Percentiles rank a stretch among this genome's conserved stretches.
Evolutionary conservation across 2,888 invertebrate genomes (phyloP).

Genomic region (Campoletis raptor): DNA sequence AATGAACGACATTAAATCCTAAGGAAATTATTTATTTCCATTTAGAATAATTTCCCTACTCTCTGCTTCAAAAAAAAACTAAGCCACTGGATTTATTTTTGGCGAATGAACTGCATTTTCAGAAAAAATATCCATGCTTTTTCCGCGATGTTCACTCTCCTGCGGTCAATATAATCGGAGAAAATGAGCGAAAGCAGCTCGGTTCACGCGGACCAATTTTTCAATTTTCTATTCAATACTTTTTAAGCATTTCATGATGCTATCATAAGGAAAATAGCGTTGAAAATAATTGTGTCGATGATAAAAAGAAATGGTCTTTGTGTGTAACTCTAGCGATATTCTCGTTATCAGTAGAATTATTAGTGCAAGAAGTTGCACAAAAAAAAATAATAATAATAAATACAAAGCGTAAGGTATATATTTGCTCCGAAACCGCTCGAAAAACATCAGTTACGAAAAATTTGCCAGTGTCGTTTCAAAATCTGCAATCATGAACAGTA

Average conservation of each 20-base stretch:
- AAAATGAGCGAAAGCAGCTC: too few species aligned
- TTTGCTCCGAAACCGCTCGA: not conserved
- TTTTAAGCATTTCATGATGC: not conserved
- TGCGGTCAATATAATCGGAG: too few species aligned
- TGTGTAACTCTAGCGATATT: not conserved
- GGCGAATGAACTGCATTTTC: too few species aligned
- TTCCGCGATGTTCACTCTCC: too few species aligned
- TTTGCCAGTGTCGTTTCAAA: not conserved
- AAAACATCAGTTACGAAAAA: not conserved
- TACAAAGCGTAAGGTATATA: not conserved
- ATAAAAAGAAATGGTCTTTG: not conserved
- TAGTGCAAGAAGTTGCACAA: not conserved
- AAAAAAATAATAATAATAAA: too few species aligned
- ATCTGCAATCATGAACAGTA: not conserved
- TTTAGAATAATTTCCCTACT: not conserved
- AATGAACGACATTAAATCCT: not conserved
- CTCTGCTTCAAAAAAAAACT: not conserved
- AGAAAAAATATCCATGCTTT: too few species aligned
- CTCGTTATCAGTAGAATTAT: not conserved
- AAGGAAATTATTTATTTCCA: not conserved
- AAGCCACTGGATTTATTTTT: not conserved
- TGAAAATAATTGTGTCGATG: not conserved
- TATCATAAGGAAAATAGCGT: not conserved
- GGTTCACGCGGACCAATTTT: too few species aligned
- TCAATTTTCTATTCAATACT: too few species aligned